A percentile compares a stretch with the other conserved stretches of the same genome.
Evolutionary conservation across 2,797 vertebrate genomes (phyloP).

Genomic region (Lates japonicus): DNA sequence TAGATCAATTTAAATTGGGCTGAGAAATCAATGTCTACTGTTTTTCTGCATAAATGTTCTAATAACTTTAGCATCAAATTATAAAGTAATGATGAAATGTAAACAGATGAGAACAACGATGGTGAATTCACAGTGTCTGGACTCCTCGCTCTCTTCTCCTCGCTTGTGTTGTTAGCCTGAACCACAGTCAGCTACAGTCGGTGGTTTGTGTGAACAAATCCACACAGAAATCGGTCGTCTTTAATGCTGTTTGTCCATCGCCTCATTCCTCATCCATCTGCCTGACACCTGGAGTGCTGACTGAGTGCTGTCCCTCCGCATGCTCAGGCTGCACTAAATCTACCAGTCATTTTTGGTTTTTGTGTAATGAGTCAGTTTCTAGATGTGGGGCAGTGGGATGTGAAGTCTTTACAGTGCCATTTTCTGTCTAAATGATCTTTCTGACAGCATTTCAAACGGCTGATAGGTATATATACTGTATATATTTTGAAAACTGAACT

Average conservation of each 20-base stretch:
- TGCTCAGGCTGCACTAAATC: conserved; percentile 33
- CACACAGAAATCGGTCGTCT: conserved; percentile 22
- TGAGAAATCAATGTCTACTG: conserved; percentile 15
- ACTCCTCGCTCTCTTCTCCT: background rate
- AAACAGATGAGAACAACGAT: background rate
- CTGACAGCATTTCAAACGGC: conserved; percentile 11
- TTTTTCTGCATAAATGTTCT: conserved; percentile 6
- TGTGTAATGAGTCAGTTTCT: conserved; percentile 38
- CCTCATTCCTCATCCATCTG: conserved; percentile 39
- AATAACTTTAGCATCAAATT: conserved; percentile 2
- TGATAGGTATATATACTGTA: conserved; percentile 3
- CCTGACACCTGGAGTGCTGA: conserved; percentile 32
- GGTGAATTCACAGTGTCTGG: background rate
- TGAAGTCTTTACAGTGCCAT: conserved; percentile 2
- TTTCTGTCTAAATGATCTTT: conserved; percentile 27
- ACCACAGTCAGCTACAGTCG: conserved; percentile 17
- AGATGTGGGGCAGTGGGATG: conserved; percentile 21
- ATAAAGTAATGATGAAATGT: background rate
- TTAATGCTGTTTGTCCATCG: conserved; percentile 15
- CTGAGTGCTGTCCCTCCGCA: background rate
- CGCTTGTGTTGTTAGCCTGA: background rate
- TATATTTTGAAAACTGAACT: conserved; percentile 19
- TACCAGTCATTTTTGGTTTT: conserved; percentile 10
- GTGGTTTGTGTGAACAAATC: conserved; percentile 20
- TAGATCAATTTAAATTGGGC: conserved; percentile 17